Evolutionary conservation across 2,113 vertebrate genomes (phyloP).

Genomic region (Gallinago paraguaiae): DNA sequence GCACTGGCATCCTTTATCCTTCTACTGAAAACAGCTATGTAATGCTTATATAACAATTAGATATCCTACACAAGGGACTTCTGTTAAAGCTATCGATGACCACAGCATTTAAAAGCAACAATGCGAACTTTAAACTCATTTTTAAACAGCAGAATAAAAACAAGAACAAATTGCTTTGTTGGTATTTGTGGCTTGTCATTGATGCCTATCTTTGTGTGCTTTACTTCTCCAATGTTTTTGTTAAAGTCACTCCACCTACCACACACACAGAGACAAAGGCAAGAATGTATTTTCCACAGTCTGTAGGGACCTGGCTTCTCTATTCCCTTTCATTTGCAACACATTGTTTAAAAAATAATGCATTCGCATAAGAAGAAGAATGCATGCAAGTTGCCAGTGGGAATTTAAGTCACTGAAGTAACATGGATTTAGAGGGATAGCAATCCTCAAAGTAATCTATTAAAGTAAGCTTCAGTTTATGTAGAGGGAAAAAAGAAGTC

Average conservation of each 20-base stretch:
- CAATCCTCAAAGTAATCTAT: background rate
- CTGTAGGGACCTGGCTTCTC: background rate
- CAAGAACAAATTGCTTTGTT: background rate
- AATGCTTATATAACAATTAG: background rate
- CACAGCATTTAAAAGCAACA: background rate
- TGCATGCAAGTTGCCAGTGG: background rate
- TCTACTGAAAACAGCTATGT: background rate
- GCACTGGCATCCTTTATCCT: background rate
- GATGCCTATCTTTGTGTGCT: background rate
- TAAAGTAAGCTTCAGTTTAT: background rate
- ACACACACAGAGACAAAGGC: background rate
- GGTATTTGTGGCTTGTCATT: background rate
- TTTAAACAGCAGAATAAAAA: background rate
- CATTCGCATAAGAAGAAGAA: background rate
- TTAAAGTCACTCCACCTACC: background rate
- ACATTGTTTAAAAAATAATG: conserved; percentile 24
- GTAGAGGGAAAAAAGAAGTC: background rate
- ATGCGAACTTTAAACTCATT: background rate
- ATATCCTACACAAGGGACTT: background rate
- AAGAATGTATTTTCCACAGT: background rate
- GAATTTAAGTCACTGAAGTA: conserved; percentile 21
- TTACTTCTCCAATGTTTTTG: background rate
- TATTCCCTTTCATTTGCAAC: background rate
- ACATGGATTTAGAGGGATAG: background rate
- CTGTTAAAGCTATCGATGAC: background rate